Base-by-base conservation (phyloP, 2,797 vertebrate genomes). In the Pipistrellus nathusii region DNA sequence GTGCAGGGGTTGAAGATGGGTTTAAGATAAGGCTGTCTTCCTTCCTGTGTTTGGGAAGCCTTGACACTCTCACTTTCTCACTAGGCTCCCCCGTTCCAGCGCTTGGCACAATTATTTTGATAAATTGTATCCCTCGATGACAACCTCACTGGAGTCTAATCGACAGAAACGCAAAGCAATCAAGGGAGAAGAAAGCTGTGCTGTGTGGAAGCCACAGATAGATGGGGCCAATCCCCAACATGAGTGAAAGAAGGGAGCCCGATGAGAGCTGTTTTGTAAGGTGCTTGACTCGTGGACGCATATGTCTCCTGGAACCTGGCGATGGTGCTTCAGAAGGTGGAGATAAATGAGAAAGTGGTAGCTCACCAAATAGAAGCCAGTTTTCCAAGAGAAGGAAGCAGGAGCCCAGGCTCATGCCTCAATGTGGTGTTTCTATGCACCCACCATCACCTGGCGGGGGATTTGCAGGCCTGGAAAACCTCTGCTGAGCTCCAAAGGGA, bases 331-430 rank as follows among this genome's bases (percentile, higher is more conserved):
- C 96, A 91, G 55, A 95, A 97, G 62, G 91, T 53, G 73, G 94
- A 81, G 85, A 98, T 97, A 97, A 96, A 96, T 64, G 85, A 97
- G 85, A 92, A 96, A 96, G 96, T 55, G 93, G 94, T 88, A 94
- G 90, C 53, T 76, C 8, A 41, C 53, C 96, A 93, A 97, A 92
- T 71, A 92, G 59, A 95, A 71, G 68, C 62, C 75, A 12, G 44
- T 46, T 96, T 76, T 93, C 84, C 0, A 41, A 96, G 95, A 91
- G 55, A 30, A 76, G n/a, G 1, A 2, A 27, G 27, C 38, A 44
- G 62, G 41, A 69, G 7, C 69, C 76, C 80, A 57, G 25, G 27
- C 88, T 44, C 35, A 46, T 0, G 11, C 66, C 80, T 84, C 8
- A 0, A 0, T 8, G 55, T 5, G 21, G 27, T 11, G 6, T 44